Percentiles rank a stretch among this genome's conserved stretches.
phyloP scores from a whole-genome alignment of 2,888 invertebrate genomes.

The Fissipunctia ypsillon region DNA sequence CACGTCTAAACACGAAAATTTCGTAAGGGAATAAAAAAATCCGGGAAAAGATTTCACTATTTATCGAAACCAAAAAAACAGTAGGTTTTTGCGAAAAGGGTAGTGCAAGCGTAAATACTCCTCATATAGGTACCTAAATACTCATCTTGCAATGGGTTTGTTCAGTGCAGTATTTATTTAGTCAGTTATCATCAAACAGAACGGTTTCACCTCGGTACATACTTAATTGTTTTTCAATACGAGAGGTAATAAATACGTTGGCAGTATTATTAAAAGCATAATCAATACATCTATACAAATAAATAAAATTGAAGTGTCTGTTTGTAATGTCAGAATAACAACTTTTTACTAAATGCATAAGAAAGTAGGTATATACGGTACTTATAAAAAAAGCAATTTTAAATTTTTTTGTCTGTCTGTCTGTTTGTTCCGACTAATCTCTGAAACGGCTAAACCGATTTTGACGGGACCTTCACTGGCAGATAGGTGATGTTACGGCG shows the following conservation, averaged over 20 bases:
- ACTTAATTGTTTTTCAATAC: not conserved
- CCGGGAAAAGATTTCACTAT: not conserved
- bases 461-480: no score
- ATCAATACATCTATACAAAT: no score
- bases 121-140: not conserved
- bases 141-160: not conserved
- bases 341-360: no score
- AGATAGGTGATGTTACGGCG: no score
- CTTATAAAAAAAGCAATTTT: no score
- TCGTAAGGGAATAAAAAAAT: not conserved
- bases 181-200: constrained; percentile 1
- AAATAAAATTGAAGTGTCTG: no score
- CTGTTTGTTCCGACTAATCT: no score
- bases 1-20: not conserved
- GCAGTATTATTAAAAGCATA: no score
- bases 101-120: constrained; percentile 5
- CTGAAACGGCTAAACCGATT: no score
- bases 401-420: no score
- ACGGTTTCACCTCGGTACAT: not conserved
- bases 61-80: not conserved
- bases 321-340: no score
- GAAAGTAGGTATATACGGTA: no score
- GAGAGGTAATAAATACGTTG: not conserved
- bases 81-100: not conserved
- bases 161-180: constrained; percentile 15